phyloP scores from a whole-genome alignment of 2,888 invertebrate genomes.

The Philhelius pedissequus region DNA sequence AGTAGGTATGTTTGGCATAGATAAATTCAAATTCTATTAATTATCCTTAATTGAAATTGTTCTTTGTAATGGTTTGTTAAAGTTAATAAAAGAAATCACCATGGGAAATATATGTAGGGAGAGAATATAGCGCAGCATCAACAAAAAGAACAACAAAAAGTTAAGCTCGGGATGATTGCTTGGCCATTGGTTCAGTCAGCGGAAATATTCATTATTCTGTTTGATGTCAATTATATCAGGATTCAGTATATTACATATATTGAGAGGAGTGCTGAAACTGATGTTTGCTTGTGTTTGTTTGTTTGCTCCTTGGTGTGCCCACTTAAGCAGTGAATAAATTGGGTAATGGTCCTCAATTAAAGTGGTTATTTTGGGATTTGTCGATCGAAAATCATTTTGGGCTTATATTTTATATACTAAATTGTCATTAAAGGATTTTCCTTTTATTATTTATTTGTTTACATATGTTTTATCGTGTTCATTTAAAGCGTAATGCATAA shows the following conservation, averaged over 20 bases:
- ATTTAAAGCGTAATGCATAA: too few species aligned
- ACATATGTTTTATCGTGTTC: too few species aligned
- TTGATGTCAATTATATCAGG: conserved; percentile 58
- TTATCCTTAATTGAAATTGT: conserved; percentile 61
- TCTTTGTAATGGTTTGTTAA: conserved; percentile 49
- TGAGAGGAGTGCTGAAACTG: neutral
- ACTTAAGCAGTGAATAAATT: conserved; percentile 23
- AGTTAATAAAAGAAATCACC: conserved; percentile 22
- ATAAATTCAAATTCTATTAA: conserved; percentile 47
- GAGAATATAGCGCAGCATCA: neutral
- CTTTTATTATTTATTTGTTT: neutral
- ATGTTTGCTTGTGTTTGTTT: neutral
- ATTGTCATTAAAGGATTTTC: neutral
- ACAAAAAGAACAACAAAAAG: neutral
- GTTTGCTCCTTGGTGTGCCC: conserved; percentile 14
- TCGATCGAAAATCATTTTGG: neutral
- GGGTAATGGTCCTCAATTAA: conserved; percentile 36
- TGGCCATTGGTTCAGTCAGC: conserved; percentile 52
- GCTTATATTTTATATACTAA: neutral
- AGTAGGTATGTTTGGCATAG: too few species aligned
- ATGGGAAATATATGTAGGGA: neutral
- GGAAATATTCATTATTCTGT: conserved; percentile 52
- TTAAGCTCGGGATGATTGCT: conserved; percentile 40
- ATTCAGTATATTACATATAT: conserved; percentile 28
- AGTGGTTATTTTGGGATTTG: conserved; percentile 1